These are phyloP conservation scores for Lasioglossum pauxillum DNA, from an alignment of 2,888 invertebrate species.

Conservation along the genomic window DNA sequence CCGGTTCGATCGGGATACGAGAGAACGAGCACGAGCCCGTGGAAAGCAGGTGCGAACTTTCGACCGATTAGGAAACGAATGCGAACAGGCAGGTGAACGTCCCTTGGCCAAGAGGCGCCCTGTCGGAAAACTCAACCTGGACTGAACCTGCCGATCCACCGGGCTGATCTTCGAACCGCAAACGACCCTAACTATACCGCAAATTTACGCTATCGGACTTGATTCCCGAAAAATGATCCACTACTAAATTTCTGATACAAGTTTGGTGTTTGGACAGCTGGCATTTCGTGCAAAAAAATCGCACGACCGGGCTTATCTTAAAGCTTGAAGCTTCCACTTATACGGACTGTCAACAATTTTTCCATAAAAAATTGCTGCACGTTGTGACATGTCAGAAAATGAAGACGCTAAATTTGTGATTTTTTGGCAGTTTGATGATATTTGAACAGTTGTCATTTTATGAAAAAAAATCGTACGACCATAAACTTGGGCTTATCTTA, in stretches of 20 bases:
- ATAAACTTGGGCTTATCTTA: background rate
- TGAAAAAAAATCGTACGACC: background rate
- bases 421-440: too few relatives aligned
- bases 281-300: too few relatives aligned
- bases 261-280: background rate
- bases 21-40: background rate
- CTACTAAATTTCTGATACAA: background rate
- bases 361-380: too few relatives aligned
- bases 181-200: background rate
- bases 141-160: background rate
- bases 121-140: constrained; percentile 56
- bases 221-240: background rate
- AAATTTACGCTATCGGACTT: background rate
- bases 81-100: constrained; percentile 45
- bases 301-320: too few relatives aligned
- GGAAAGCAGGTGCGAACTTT: constrained; percentile 62
- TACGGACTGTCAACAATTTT: too few relatives aligned
- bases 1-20: constrained; percentile 41
- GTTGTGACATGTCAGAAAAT: too few relatives aligned
- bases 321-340: too few relatives aligned
- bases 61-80: constrained; percentile 59
- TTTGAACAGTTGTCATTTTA: background rate
- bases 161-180: background rate
- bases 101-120: constrained; percentile 30
- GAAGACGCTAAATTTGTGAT: too few relatives aligned